Conservation (phyloP, 2,888 invertebrate genomes). For the Rhorus exstirpatorius region DNA sequence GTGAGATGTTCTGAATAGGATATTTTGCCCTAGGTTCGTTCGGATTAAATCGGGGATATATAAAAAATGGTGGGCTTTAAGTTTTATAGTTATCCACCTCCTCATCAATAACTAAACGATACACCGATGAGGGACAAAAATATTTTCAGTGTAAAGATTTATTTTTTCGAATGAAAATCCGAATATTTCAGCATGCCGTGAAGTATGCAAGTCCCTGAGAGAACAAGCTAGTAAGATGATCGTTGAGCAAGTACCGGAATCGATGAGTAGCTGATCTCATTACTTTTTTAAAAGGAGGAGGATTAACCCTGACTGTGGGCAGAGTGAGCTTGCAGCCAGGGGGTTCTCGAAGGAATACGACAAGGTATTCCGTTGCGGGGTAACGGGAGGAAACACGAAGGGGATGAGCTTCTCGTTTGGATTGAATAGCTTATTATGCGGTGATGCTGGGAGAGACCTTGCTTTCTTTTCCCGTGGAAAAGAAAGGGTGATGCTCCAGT, state of each 20-base stretch:
- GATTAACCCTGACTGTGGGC: conserved; percentile 57
- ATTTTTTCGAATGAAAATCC: neutral
- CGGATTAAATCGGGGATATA: too few relatives aligned
- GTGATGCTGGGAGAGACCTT: conserved; percentile 65
- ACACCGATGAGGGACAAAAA: neutral
- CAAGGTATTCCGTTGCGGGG: conserved; percentile 57
- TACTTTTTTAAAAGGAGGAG: conserved; percentile 67
- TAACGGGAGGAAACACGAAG: conserved; percentile 62
- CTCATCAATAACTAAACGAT: neutral
- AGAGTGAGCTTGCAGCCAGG: conserved; percentile 48
- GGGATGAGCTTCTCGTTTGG: conserved; percentile 65
- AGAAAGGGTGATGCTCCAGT: conserved; percentile 66
- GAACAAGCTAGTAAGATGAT: conserved; percentile 57
- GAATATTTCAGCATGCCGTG: conserved; percentile 10
- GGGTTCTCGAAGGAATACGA: conserved; percentile 63
- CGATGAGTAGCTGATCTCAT: conserved; percentile 69
- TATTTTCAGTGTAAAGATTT: neutral
- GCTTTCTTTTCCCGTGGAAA: conserved; percentile 54
- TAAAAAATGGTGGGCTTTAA: too few relatives aligned
- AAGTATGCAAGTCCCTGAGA: conserved; percentile 25
- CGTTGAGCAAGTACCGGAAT: conserved; percentile 68
- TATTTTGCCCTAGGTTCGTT: too few relatives aligned
- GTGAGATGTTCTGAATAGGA: too few relatives aligned
- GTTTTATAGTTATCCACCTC: too few relatives aligned
- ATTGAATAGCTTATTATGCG: conserved; percentile 70